phyloP scores from a whole-genome alignment of 2,113 vertebrate species.

The Lethenteron camtschaticum region DNA sequence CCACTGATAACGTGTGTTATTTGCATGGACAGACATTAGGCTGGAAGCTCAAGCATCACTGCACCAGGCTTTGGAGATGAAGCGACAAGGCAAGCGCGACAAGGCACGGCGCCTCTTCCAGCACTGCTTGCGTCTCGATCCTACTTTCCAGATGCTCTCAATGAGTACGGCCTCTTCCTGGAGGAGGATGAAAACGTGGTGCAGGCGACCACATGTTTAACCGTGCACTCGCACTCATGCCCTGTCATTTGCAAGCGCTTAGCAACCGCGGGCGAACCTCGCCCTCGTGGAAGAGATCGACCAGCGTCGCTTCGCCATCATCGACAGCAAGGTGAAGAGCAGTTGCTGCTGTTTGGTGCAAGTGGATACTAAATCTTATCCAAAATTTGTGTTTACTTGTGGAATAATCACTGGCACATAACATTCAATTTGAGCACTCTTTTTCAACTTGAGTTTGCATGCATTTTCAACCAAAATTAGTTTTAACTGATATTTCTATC shows the following conservation, averaged over 20 bases:
- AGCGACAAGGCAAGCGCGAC: conserved; percentile 55
- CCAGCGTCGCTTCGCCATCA: conserved; percentile 64
- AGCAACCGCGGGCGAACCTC: conserved; percentile 59
- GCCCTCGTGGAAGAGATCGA: conserved; percentile 89
- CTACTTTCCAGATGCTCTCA: conserved; percentile 63
- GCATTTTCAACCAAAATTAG: too few species aligned
- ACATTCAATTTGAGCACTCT: too few species aligned
- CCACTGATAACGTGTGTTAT: too few species aligned
- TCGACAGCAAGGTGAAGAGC: conserved; percentile 53
- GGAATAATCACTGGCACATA: too few species aligned
- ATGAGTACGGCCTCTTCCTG: conserved; percentile 60
- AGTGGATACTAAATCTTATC: too few species aligned
- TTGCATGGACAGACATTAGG: not conserved
- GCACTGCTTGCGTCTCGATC: conserved; percentile 70
- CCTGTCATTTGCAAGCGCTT: conserved; percentile 56
- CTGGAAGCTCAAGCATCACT: conserved; percentile 59
- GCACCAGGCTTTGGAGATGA: conserved; percentile 83
- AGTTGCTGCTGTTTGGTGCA: too few species aligned
- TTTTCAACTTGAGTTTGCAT: too few species aligned
- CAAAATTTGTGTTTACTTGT: too few species aligned
- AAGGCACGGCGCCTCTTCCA: conserved; percentile 75
- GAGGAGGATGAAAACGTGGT: conserved; percentile 88
- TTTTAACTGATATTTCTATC: too few species aligned
- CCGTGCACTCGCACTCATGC: conserved; percentile 57
- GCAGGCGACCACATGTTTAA: conserved; percentile 69